Evolutionary conservation across 30 jellyfish, hydroid and myxozoan genomes (phyloP), one percentile per base, ranked within the genome.

Genomic region (Pseudorhiza aurosa): DNA sequence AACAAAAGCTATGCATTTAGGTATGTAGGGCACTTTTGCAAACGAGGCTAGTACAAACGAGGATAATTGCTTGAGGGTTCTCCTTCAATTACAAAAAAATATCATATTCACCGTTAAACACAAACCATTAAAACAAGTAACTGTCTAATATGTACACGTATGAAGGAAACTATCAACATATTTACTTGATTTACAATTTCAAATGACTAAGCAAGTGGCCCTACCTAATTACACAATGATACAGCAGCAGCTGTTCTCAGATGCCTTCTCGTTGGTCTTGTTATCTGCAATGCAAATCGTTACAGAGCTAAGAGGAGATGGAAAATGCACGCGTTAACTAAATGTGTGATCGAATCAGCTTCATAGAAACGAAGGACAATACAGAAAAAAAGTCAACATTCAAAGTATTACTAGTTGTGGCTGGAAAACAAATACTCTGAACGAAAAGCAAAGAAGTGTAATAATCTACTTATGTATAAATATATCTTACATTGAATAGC

Each of bases 161-260:
- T 30, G 51, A 76, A 58, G 25, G 32, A 58, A 58, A 76, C 45
- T 76, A 76, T 60, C 88, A 76, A 76, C 88, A 76, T 60, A 76
- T 76, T 80, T 46, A 64, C 83, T 80, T 47, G 19, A 50, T 73
- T 73, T 50, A 51, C 74, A 73, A 50, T 49, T 80, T 65, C 75
- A 64, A 56, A 64, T 53, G 71, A 47, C 37, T 27, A 65, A 73
- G 42, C 75, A 55, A 47, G 37, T 4, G 44, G 8, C 53, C 43
- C 73, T 62, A 47, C 65, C 74, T 78, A 37, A 68, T 53, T 77
- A 87, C 44, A 87, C 58, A 17, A 87, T 67, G 19, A 26, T 70
- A 58, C 96, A 87, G 30, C 96, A 87, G 70, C 96, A 87, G 64
- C 96, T 87, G 70, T 91, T 75, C 44, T 69, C 96, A 7, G 91